Evolutionary conservation across 2,113 vertebrate genomes (phyloP).

Genomic region (Nyctereutes procyonoides): DNA sequence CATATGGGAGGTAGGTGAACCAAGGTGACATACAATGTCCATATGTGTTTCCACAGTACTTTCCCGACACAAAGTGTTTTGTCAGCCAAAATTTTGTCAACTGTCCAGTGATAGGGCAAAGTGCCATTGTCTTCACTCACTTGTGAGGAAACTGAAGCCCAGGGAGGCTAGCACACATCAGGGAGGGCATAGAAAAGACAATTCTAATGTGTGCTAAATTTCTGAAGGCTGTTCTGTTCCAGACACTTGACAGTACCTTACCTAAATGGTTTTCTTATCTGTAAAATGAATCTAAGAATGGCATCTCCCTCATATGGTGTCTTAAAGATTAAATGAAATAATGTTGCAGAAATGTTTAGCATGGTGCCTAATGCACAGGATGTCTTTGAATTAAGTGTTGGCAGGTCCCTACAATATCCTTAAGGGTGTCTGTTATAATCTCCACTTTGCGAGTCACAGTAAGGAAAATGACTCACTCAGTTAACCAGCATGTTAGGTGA

Average conservation of each 20-base stretch:
- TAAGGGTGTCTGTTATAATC: not conserved
- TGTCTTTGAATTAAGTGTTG: not conserved
- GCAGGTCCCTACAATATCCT: not conserved
- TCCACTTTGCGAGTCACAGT: not conserved
- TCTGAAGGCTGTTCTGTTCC: not conserved
- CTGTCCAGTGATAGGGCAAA: no score
- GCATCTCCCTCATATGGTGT: not conserved
- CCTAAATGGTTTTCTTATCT: not conserved
- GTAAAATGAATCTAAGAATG: not conserved
- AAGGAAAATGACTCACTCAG: not conserved
- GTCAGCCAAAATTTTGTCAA: not conserved
- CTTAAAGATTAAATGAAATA: not conserved
- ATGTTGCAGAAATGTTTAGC: not conserved
- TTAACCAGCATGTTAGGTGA: not conserved
- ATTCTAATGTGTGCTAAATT: not conserved
- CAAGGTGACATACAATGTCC: fast-evolving
- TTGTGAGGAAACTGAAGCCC: not conserved
- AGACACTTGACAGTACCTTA: not conserved
- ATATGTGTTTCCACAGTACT: fast-evolving
- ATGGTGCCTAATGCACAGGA: not conserved
- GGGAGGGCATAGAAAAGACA: not conserved
- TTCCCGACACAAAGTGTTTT: not conserved
- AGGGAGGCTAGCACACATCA: not conserved
- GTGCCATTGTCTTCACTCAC: not conserved
- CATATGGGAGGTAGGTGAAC: fast-evolving